phyloP scores from a whole-genome alignment of 2,113 vertebrate genomes.

The Phylloscopus trochiloides region DNA sequence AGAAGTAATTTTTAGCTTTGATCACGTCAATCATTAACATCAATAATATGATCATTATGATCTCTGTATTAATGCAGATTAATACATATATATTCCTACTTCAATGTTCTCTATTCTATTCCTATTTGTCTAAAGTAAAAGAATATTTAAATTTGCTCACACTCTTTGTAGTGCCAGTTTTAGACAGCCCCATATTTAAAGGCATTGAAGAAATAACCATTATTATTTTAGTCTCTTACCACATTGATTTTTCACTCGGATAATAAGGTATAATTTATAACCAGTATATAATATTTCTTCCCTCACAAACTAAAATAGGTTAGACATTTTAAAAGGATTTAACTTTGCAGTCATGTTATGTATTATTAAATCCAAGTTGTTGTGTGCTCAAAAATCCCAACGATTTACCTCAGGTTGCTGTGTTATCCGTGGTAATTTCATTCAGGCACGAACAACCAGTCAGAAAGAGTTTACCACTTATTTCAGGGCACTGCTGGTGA shows the following conservation, averaged over 20 bases:
- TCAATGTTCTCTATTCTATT: neutral
- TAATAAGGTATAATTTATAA: neutral
- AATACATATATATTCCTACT: neutral
- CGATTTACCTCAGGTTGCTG: neutral
- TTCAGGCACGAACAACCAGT: neutral
- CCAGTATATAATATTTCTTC: neutral
- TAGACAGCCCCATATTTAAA: neutral
- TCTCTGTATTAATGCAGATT: constrained; percentile 54
- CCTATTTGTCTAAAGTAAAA: neutral
- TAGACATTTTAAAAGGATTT: neutral
- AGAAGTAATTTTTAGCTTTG: constrained; percentile 52
- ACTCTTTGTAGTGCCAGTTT: neutral
- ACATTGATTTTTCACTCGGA: neutral
- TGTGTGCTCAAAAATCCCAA: neutral
- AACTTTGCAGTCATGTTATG: neutral
- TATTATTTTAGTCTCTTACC: neutral
- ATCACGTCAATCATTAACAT: constrained; percentile 41
- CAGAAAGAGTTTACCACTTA: neutral
- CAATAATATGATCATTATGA: neutral
- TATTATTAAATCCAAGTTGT: neutral
- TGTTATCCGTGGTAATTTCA: neutral
- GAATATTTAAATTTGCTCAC: neutral
- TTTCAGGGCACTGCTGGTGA: neutral
- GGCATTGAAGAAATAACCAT: neutral
- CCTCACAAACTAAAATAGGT: neutral